Conservation (phyloP, 1,140 invertebrate genomes). For the Grapholita molesta region DNA sequence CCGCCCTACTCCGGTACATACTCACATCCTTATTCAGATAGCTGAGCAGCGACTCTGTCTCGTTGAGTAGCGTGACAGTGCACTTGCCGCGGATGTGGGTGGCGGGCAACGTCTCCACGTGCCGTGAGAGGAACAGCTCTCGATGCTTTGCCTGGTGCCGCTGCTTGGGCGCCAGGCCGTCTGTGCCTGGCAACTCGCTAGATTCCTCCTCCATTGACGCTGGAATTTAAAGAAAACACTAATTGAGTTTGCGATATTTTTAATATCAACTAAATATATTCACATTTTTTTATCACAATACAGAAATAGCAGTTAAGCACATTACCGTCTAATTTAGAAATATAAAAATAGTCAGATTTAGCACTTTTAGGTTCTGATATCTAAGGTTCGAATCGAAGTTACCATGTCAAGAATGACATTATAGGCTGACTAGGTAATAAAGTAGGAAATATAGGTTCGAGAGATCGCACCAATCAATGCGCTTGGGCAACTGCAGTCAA, state of each 20-base stretch:
- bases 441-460: not conserved
- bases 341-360: no score
- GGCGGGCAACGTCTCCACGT: conserved; percentile 98
- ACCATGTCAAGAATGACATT: no score
- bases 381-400: no score
- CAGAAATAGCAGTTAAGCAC: no score
- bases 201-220: conserved; percentile 74
- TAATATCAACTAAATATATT: no score
- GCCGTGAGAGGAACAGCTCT: conserved; percentile 98
- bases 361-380: no score
- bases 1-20: conserved; percentile 60
- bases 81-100: conserved; percentile 99
- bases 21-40: conserved; percentile 98
- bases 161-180: conserved; percentile 85
- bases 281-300: no score
- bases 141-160: conserved; percentile 97
- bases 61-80: conserved; percentile 97
- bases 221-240: conserved; percentile 32
- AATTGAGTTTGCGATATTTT: not conserved
- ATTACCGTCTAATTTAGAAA: no score
- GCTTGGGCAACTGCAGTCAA: not conserved
- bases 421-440: conserved; percentile 19
- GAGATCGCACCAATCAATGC: not conserved
- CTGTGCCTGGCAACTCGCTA: conserved; percentile 65
- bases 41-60: conserved; percentile 96